Base-by-base conservation (phyloP, 1,140 invertebrate species). In the Drosophila setifemur region DNA sequence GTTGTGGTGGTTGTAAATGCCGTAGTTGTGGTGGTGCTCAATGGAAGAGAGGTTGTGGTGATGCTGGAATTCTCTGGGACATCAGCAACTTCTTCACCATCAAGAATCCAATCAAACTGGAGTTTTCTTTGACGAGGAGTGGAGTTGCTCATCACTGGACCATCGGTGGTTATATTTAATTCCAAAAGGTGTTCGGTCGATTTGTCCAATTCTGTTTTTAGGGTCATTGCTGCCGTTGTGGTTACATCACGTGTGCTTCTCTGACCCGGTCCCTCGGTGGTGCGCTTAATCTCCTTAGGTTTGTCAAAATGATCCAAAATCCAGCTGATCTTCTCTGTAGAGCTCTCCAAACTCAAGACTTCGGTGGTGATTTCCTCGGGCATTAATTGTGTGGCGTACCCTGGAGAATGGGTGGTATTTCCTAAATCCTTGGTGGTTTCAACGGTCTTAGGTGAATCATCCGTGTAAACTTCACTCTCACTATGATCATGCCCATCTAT, bases 401-500 rank as follows among this genome's bases (percentile, higher is more conserved):
- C 12, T 5, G 31, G 3, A 2, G 23, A 37, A 1, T 33, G 44
- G 3, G 61, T 44, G n/a, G 16, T 28, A 33, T 44, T 54, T 4
- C 4, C 21, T 3, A 39, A 43, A 0, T 43, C 35, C 4, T 33
- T 67, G 12, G 28, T 61, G 5, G 54, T 49, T 0, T 7, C 14
- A 18, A 37, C 18, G 1, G 48, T 14, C 11, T 67, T 75, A 2
- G 71, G 49, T 0, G 74, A 64, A 39, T 74, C 70, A 31, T 78
- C 72, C 0, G 64, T 49, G 33, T 79, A 82, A 1, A 63, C 54
- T 4, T 67, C 77, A 25, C 48, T 44, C 21, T 70, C 76, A 33
- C 86, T 73, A 19, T 86, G 61, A 8, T 71, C 81, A 9, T 78
- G 81, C 5, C 79, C 79, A 54, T 89, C 86, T 14, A 89, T 75